These are phyloP conservation scores for Epirrita christyi DNA, from an alignment of 2,888 invertebrate species.

Conservation along the genomic window DNA sequence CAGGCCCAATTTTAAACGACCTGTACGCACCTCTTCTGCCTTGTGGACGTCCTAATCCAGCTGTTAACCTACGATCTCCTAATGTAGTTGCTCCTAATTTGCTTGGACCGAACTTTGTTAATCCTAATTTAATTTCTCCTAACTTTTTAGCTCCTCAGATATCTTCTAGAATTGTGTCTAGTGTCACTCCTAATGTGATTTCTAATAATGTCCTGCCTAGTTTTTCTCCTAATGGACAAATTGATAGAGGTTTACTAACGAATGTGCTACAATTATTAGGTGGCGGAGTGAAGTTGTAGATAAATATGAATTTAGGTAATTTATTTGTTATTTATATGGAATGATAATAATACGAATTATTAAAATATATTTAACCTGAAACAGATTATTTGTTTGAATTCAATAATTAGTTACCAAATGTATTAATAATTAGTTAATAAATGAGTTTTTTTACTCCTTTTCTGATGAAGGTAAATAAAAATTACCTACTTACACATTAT, in stretches of 20 bases:
- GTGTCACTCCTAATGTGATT: constrained; percentile 26
- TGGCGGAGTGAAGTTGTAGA: constrained; percentile 9
- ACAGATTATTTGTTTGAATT: too few relatives aligned
- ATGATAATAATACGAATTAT: too few relatives aligned
- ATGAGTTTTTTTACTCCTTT: neutral
- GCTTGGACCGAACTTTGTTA: neutral
- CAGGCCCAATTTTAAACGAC: constrained; percentile 58
- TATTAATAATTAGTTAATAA: too few relatives aligned
- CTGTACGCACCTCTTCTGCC: constrained; percentile 34
- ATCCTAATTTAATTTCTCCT: constrained; percentile 23
- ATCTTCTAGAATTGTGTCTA: constrained; percentile 29
- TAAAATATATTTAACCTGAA: neutral
- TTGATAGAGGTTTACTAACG: constrained; percentile 19
- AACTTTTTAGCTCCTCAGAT: constrained; percentile 32
- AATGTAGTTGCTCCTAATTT: constrained; percentile 4
- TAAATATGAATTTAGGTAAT: neutral
- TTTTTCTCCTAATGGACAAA: constrained; percentile 9
- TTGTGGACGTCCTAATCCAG: neutral
- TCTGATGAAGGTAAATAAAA: too few relatives aligned
- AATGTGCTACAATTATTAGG: constrained; percentile 31
- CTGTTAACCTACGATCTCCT: constrained; percentile 17
- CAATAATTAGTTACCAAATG: too few relatives aligned
- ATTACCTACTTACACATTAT: too few relatives aligned
- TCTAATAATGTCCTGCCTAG: constrained; percentile 10
- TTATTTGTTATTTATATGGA: neutral